Percentiles rank a stretch among this genome's conserved stretches.
These are phyloP conservation scores for Isoperla grammatica DNA, from an alignment of 2,888 invertebrate species.

Conservation along the genomic window DNA sequence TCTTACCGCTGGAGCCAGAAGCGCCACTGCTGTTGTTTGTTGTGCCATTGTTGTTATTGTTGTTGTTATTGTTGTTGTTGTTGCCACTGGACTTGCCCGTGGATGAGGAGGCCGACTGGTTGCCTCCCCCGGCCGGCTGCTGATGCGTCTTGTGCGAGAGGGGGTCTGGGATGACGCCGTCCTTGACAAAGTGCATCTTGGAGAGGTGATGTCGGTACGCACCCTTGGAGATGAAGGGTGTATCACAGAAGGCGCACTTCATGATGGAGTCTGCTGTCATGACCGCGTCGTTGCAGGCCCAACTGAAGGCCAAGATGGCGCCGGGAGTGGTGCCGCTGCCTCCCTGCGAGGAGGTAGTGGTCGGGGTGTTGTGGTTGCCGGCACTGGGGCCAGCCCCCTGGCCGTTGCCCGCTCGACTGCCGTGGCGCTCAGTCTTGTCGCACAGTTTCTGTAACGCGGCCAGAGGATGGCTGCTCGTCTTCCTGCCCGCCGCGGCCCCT, in stretches of 20 bases:
- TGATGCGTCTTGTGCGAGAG: constrained; percentile 55
- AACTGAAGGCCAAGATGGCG: constrained; percentile 83
- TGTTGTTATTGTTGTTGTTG: constrained; percentile 14
- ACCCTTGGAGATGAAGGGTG: constrained; percentile 93
- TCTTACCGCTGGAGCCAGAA: constrained; percentile 37
- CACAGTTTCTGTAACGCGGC: constrained; percentile 93
- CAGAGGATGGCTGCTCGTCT: constrained; percentile 75
- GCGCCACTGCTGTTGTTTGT: constrained; percentile 28
- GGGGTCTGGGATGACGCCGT: constrained; percentile 77
- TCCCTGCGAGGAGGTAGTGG: constrained; percentile 39
- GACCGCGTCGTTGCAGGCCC: constrained; percentile 91
- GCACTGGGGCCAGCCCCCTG: constrained; percentile 37
- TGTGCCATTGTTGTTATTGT: constrained; percentile 18
- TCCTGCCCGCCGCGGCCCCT: constrained; percentile 57
- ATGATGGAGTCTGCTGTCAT: constrained; percentile 81
- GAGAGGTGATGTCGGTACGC: constrained; percentile 94
- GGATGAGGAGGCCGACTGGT: constrained; percentile 13
- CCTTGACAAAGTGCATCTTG: constrained; percentile 93
- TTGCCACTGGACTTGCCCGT: constrained; percentile 36
- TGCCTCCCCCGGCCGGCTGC: constrained; percentile 36
- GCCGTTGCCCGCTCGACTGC: constrained; percentile 40
- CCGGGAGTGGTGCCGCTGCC: constrained; percentile 57
- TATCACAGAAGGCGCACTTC: constrained; percentile 93
- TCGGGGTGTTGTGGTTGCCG: constrained; percentile 35
- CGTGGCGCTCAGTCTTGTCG: constrained; percentile 85